Percentiles rank a stretch among this genome's conserved stretches.
Evolutionary conservation across 2,888 invertebrate species (phyloP).

Genomic region (Spisula solida): DNA sequence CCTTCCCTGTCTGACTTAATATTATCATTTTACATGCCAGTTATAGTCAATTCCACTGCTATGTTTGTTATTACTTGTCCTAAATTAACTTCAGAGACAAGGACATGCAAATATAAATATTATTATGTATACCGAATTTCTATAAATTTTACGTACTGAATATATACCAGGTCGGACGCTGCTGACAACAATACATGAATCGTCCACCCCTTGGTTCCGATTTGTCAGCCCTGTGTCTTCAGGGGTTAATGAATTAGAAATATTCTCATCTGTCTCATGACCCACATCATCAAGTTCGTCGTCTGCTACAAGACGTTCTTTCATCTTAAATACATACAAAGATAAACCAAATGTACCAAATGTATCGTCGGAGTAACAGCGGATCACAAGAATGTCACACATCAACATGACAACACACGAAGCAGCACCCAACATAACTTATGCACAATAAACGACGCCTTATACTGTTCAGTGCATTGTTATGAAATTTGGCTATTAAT

Average conservation of each 20-base stretch:
- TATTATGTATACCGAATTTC: no score
- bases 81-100: no score
- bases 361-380: neutral
- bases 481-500: no score
- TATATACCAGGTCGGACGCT: slow-evolving; percentile 62
- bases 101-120: no score
- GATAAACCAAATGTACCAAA: neutral
- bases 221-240: slow-evolving; percentile 33
- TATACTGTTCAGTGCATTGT: no score
- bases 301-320: slow-evolving; percentile 54
- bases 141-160: slow-evolving; percentile 40
- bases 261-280: neutral
- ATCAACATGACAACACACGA: neutral
- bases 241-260: neutral
- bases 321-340: slow-evolving; percentile 37
- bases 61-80: no score
- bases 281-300: slow-evolving; percentile 39
- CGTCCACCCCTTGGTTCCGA: slow-evolving; percentile 20
- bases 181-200: slow-evolving; percentile 61
- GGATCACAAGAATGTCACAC: neutral
- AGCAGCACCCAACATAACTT: neutral
- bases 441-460: neutral
- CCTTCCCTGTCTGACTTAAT: no score
- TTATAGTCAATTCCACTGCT: no score
- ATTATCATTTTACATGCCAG: no score